Conservation (phyloP, 2,888 invertebrate genomes). For the Ferrisia virgata region DNA sequence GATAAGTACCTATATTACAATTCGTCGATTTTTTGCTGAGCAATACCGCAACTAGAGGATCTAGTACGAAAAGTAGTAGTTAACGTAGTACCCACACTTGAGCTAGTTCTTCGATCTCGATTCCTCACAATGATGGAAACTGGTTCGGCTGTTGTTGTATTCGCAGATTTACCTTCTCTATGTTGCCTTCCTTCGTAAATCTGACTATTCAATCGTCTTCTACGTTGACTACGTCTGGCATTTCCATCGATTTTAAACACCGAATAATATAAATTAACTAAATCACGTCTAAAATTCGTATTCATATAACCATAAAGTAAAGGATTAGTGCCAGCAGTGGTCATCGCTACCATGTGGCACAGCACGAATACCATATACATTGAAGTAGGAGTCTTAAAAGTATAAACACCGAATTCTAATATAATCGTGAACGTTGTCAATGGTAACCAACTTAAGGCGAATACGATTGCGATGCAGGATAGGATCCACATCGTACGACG, state of each 20-base stretch:
- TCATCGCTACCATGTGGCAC: slow-evolving; percentile 60
- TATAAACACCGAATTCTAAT: slow-evolving; percentile 52
- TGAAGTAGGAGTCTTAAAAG: slow-evolving; percentile 49
- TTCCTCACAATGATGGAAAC: slow-evolving; percentile 47
- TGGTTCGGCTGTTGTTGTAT: slow-evolving; percentile 45
- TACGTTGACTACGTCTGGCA: slow-evolving; percentile 43
- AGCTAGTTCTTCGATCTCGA: slow-evolving; percentile 49
- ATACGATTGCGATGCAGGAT: slow-evolving; percentile 58
- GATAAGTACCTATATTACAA: not conserved
- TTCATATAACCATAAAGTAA: slow-evolving; percentile 62
- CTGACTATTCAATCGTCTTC: slow-evolving; percentile 42
- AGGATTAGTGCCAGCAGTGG: slow-evolving; percentile 60
- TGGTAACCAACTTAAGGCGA: slow-evolving; percentile 60
- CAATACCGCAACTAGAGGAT: slow-evolving; percentile 37
- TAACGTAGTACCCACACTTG: slow-evolving; percentile 50
- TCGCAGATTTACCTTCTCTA: slow-evolving; percentile 40
- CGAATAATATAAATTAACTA: slow-evolving; percentile 49
- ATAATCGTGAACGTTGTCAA: slow-evolving; percentile 58
- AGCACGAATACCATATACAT: slow-evolving; percentile 55
- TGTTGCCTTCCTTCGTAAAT: slow-evolving; percentile 22
- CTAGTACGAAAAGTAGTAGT: slow-evolving; percentile 47
- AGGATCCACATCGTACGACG: slow-evolving; percentile 55
- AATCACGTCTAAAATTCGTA: slow-evolving; percentile 59
- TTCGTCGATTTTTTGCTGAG: slow-evolving; percentile 42
- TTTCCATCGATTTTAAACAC: slow-evolving; percentile 45